Evolutionary conservation across 2,888 invertebrate genomes (phyloP).

Genomic region (Cetonia aurata): DNA sequence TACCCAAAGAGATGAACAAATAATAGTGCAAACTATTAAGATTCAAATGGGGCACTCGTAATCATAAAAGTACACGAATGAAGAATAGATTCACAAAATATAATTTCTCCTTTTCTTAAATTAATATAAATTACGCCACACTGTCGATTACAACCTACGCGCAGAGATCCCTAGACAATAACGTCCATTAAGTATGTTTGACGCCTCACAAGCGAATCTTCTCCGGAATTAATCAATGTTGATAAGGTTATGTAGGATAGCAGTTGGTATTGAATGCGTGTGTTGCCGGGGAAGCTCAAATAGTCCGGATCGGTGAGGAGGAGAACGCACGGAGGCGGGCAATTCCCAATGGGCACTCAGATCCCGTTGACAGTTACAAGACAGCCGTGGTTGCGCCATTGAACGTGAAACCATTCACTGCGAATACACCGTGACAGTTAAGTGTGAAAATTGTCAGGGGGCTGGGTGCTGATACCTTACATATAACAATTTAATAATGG

Average conservation of each 20-base stretch:
- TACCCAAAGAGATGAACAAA: too few species aligned
- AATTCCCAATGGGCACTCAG: conserved; percentile 49
- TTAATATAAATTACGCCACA: conserved; percentile 19
- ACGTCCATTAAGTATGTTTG: conserved; percentile 33
- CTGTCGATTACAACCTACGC: conserved; percentile 12
- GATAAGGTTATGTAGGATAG: conserved; percentile 58
- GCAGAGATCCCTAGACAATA: conserved; percentile 1
- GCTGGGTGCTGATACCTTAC: background rate
- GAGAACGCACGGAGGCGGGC: conserved; percentile 40
- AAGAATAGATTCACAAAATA: background rate
- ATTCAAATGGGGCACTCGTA: too few species aligned
- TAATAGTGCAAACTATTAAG: too few species aligned
- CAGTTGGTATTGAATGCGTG: conserved; percentile 57
- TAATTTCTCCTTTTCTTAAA: conserved; percentile 4
- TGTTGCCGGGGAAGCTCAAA: conserved; percentile 52
- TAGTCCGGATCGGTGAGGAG: background rate
- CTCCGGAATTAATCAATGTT: conserved; percentile 59
- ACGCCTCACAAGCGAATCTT: conserved; percentile 52
- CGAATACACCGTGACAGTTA: conserved; percentile 14
- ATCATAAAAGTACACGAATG: too few species aligned
- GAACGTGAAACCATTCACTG: conserved; percentile 12
- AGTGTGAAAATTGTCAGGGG: conserved; percentile 19
- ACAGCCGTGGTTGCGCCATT: conserved; percentile 46
- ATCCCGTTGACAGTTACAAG: conserved; percentile 52
- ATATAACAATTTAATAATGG: conserved; percentile 20